These are phyloP conservation scores for Zeus faber DNA, from an alignment of 2,113 vertebrate genomes.

Conservation along the genomic window DNA sequence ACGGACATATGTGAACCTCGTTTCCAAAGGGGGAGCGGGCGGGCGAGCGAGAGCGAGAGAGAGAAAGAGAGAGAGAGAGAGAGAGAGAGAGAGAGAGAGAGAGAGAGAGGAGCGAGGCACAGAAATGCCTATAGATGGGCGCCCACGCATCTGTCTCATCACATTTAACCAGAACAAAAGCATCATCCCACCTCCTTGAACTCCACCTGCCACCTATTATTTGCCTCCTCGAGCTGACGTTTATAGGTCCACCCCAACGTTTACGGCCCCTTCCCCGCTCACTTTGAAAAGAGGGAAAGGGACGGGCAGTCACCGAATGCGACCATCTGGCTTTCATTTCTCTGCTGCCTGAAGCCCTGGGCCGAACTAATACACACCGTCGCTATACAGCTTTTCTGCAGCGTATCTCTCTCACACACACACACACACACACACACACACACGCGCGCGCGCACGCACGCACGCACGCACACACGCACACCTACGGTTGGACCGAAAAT, in stretches of 20 bases:
- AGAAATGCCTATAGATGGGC: too few relatives aligned
- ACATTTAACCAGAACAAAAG: slow-evolving; percentile 22
- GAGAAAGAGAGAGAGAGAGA: too few relatives aligned
- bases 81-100: slow-evolving; percentile 5
- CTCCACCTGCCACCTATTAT: slow-evolving; percentile 40
- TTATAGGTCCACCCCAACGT: slow-evolving; percentile 45
- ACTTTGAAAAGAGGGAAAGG: slow-evolving; percentile 27
- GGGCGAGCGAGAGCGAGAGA: too few relatives aligned
- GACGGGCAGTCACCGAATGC: slow-evolving; percentile 26
- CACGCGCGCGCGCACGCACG: background rate
- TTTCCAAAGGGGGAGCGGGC: slow-evolving; percentile 6
- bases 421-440: too few relatives aligned
- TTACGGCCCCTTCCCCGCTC: slow-evolving; percentile 35
- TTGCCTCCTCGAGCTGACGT: slow-evolving; percentile 43
- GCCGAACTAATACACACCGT: slow-evolving; percentile 18
- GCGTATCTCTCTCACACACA: background rate
- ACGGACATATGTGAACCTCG: slow-evolving; percentile 10
- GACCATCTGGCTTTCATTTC: slow-evolving; percentile 58
- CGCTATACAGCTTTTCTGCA: slow-evolving; percentile 21
- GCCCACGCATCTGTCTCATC: slow-evolving; percentile 12
- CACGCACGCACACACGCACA: background rate
- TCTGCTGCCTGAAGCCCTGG: slow-evolving; percentile 29
- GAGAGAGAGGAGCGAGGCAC: too few relatives aligned
- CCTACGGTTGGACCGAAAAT: slow-evolving; percentile 3
- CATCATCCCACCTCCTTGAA: slow-evolving; percentile 33